These are phyloP conservation scores for Acromyrmex heyeri DNA, from an alignment of 1,140 invertebrate species.

Conservation along the genomic window DNA sequence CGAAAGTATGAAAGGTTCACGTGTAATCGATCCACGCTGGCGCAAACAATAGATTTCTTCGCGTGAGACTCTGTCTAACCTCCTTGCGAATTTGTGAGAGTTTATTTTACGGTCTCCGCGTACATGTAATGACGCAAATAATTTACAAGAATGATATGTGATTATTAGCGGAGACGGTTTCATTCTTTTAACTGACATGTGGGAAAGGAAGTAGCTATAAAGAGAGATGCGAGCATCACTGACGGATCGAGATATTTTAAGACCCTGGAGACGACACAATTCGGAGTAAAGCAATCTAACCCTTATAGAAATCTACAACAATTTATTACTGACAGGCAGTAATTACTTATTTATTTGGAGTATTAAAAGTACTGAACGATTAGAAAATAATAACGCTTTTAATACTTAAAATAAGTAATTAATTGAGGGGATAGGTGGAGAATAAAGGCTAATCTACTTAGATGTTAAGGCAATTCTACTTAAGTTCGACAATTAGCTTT, in stretches of 20 bases:
- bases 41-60: neutral
- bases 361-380: no score
- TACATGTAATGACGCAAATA: neutral
- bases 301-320: no score
- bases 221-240: neutral
- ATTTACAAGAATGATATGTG: neutral
- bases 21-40: neutral
- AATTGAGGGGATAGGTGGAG: no score
- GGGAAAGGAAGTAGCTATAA: neutral
- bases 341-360: no score
- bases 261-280: neutral
- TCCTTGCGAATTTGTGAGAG: slow-evolving; percentile 1
- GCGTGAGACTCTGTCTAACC: neutral
- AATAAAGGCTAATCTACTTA: no score
- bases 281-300: neutral
- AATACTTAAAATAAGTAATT: no score
- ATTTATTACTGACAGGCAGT: no score
- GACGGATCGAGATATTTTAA: neutral
- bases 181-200: slow-evolving; percentile 16
- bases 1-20: neutral
- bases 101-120: neutral
- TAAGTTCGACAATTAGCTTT: no score
- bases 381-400: no score
- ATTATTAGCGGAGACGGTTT: slow-evolving; percentile 26
- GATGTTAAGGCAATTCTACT: no score